Evolutionary conservation across 2,797 vertebrate genomes (phyloP).

Genomic region (Microctenopoma steveboyesi): DNA sequence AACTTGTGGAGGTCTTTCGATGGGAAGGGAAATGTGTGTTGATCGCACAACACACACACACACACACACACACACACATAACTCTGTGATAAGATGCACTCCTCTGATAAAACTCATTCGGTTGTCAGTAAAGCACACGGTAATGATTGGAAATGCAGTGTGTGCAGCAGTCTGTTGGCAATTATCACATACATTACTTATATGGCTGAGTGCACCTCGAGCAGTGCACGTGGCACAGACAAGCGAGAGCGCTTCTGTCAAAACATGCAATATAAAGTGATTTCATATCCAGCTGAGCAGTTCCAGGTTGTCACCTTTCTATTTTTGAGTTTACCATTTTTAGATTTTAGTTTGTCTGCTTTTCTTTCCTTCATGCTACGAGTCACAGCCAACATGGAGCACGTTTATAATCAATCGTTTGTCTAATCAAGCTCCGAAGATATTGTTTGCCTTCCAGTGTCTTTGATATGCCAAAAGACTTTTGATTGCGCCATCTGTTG

Average conservation of each 20-base stretch:
- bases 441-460: not conserved
- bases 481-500: slow-evolving; percentile 28
- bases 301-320: not conserved
- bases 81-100: not conserved
- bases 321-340: slow-evolving; percentile 3
- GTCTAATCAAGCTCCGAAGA: slow-evolving; percentile 15
- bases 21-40: not conserved
- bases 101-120: not conserved
- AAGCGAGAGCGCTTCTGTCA: not conserved
- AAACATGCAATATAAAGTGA: slow-evolving; percentile 5
- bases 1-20: not conserved
- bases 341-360: not conserved
- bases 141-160: not conserved
- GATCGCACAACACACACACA: not conserved
- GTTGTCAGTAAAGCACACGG: not conserved
- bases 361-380: slow-evolving; percentile 18
- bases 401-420: slow-evolving; percentile 2
- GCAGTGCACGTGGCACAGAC: not conserved
- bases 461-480: slow-evolving; percentile 3
- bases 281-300: not conserved
- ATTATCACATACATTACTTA: not conserved
- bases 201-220: not conserved
- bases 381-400: not conserved
- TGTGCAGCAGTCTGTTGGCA: not conserved
- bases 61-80: not conserved